Conservation (phyloP, 2,113 vertebrate species). For the Ageneiosus marmoratus region DNA sequence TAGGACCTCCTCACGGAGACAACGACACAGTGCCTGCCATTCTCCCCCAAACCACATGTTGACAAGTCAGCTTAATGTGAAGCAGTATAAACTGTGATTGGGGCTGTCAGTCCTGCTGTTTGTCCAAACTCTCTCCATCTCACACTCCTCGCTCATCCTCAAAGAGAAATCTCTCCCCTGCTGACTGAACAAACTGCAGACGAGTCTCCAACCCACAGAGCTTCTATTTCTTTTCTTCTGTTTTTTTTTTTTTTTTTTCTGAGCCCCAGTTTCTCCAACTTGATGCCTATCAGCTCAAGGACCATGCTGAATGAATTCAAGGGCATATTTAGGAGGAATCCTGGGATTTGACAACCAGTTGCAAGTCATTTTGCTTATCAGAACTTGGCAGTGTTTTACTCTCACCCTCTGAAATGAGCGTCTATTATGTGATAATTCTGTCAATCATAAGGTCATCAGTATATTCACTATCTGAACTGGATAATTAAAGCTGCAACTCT, state of each 20-base stretch:
- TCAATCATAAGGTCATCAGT: slow-evolving; percentile 59
- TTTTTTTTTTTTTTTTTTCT: not conserved
- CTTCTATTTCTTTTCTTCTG: slow-evolving; percentile 43
- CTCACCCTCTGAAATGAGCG: slow-evolving; percentile 45
- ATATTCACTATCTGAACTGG: slow-evolving; percentile 50
- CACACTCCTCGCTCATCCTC: slow-evolving; percentile 40
- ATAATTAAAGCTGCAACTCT: slow-evolving; percentile 55
- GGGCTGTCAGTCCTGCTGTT: slow-evolving; percentile 51
- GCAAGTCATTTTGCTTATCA: slow-evolving; percentile 56
- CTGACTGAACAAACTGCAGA: slow-evolving; percentile 49
- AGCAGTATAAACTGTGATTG: slow-evolving; percentile 53
- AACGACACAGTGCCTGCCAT: slow-evolving; percentile 43
- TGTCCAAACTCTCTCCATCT: slow-evolving; percentile 49
- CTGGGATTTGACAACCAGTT: slow-evolving; percentile 48
- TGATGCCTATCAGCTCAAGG: slow-evolving; percentile 47
- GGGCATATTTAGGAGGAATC: slow-evolving; percentile 44
- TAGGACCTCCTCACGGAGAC: slow-evolving; percentile 43
- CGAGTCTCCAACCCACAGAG: slow-evolving; percentile 42
- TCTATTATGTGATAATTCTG: slow-evolving; percentile 53
- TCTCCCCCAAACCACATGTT: slow-evolving; percentile 52
- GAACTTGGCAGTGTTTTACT: slow-evolving; percentile 43
- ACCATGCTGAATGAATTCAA: slow-evolving; percentile 52
- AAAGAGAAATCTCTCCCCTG: slow-evolving; percentile 55
- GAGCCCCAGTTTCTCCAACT: slow-evolving; percentile 34
- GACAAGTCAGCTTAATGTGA: slow-evolving; percentile 60